A percentile compares a stretch with the other conserved stretches of the same genome.
phyloP scores from a whole-genome alignment of 1,140 invertebrate genomes.

The Temnothorax nylanderi region DNA sequence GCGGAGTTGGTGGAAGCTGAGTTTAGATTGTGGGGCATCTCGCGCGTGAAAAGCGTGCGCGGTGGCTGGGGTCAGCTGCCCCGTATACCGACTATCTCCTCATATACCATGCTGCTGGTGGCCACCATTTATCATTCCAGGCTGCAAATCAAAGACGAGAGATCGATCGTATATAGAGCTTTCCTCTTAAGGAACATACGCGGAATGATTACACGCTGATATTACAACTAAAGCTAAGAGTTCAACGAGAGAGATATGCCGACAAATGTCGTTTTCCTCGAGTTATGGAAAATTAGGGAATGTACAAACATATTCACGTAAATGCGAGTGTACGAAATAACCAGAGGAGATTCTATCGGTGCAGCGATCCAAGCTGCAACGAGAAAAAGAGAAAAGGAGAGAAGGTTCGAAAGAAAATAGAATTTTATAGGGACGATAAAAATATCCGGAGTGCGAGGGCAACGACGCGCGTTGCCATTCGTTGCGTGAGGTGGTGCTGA shows the following conservation, averaged over 20 bases:
- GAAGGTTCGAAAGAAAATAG: background rate
- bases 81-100: conserved; percentile 84
- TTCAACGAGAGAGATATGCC: background rate
- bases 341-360: background rate
- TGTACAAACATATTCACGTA: background rate
- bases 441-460: conserved; percentile 15
- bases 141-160: conserved; percentile 46
- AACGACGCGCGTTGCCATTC: conserved; percentile 46
- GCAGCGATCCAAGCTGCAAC: background rate
- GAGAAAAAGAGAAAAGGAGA: background rate
- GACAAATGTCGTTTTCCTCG: background rate
- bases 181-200: background rate
- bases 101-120: conserved; percentile 85
- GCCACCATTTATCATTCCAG: conserved; percentile 82
- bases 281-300: background rate
- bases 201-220: background rate
- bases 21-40: conserved; percentile 84
- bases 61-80: conserved; percentile 86
- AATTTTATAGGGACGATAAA: conserved; percentile 44
- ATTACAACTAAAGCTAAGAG: background rate
- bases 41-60: conserved; percentile 83
- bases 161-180: background rate
- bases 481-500: conserved; percentile 24
- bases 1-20: conserved; percentile 82
- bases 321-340: background rate